Base-by-base conservation (phyloP, 2,797 vertebrate species). In the Enteromius paludinosus region DNA sequence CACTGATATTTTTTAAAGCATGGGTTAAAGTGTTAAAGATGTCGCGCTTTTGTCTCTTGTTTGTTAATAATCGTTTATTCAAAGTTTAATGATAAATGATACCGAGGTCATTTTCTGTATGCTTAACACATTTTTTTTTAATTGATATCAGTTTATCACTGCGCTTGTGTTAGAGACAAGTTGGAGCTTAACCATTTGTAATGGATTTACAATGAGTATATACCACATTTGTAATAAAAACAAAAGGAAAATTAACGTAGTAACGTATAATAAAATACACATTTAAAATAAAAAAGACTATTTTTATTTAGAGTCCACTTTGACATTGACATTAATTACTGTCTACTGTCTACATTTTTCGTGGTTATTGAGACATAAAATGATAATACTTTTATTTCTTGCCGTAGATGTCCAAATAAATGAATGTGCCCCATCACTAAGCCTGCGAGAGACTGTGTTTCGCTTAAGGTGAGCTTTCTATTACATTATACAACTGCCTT, bases 381-480 rank as follows among this genome's bases (percentile, higher is more conserved):
- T 45, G 0, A 12, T n/a, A 79, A 84, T 77, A 74, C 28, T 87
- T 25, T 35, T 38, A 52, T 70, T 90, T 79, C 84, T 84, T 79
- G 8, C 90, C 91, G 83, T 92, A 96, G 95, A 93, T 90, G 87
- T 88, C 87, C 91, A 74, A 83, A 81, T 85, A 83, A 92, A 90
- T 94, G 85, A 90, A 90, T 73, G 69, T 87, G 86, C 90, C 86
- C 86, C 86, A 84, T 84, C 84, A 79, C 82, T 15, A 87, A 87
- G 88, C 90, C 89, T 87, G 86, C 80, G 61, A 83, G 86, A 90
- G 89, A 91, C 88, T 90, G 87, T 90, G 87, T 87, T 85, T 89
- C 85, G 90, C 88, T 87, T 85, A 86, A 88, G 94, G 94, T 96
- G 90, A 95, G 95, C 92, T 87, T 86, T 75, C 47, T 56, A 43